Conservation (phyloP, 2,888 invertebrate genomes). For the Leptopterna dolabrata region DNA sequence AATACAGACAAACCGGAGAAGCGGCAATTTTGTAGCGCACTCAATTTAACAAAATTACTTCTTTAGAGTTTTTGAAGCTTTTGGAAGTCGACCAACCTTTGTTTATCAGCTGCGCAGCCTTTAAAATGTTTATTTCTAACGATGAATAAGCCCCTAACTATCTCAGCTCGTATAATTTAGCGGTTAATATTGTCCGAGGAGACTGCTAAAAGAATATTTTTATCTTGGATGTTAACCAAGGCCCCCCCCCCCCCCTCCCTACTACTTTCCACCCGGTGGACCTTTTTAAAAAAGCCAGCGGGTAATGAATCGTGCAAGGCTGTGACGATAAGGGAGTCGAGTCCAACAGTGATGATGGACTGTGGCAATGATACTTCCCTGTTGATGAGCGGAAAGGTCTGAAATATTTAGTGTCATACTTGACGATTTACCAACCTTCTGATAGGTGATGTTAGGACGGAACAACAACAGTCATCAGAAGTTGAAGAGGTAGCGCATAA, state of each 20-base stretch:
- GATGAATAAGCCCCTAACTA: conserved; percentile 27
- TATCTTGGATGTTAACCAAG: conserved; percentile 37
- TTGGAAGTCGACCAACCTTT: conserved; percentile 19
- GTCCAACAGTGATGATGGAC: background rate
- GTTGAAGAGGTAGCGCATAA: too few relatives aligned
- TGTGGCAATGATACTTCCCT: background rate
- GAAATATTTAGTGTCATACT: too few relatives aligned
- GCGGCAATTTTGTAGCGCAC: background rate
- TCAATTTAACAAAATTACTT: background rate
- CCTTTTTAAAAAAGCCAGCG: background rate
- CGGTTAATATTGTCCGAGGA: conserved; percentile 30
- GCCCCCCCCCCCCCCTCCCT: background rate
- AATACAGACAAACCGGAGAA: background rate
- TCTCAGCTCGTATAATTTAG: conserved; percentile 34
- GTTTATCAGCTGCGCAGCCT: conserved; percentile 32
- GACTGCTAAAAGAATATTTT: conserved; percentile 25
- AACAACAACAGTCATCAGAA: too few relatives aligned
- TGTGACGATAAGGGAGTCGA: background rate
- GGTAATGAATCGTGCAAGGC: conserved; percentile 31
- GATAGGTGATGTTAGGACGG: too few relatives aligned
- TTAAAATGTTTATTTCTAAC: conserved; percentile 36
- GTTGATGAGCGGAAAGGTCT: too few relatives aligned
- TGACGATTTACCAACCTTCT: too few relatives aligned
- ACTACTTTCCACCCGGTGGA: background rate
- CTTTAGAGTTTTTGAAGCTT: background rate